Evolutionary conservation across 2,113 vertebrate species (phyloP), one percentile per base, ranked within the genome.

Genomic region (Chaetodon auriga): DNA sequence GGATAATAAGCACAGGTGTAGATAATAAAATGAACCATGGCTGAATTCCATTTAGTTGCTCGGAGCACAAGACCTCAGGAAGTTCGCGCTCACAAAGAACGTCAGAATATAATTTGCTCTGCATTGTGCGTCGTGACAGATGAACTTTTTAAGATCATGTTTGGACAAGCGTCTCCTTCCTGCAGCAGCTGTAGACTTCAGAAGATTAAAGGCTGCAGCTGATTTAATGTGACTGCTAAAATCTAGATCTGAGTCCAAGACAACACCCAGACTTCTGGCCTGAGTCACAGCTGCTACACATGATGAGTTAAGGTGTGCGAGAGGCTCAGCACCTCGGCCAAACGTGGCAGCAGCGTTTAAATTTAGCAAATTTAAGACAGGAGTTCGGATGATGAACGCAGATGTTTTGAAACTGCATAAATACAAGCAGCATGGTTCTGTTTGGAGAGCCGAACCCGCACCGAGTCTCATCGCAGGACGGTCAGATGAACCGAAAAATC

Each of bases 141-240:
- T 51, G 55, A 8, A 76, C 19, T 48, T 62, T 75, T 48, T 5
- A 14, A 15, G 64, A 55, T 82, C 72, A 25, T 76, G 73, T 76
- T 55, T 64, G 21, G 58, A 69, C 80, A 69, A 36, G 65, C 36
- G 36, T 57, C 13, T 25, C 48, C 53, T 63, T 18, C 57, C 9
- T 48, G 2, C 6, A 4, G 49, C 6, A 4, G 49, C 23, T 19
- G 18, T 45, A 30, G 51, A 13, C 54, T 30, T 63, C 46, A 19
- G 49, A 64, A 46, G 35, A 65, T 65, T 14, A 66, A 68, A 58
- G 35, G 45, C 72, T 55, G 55, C 19, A 19, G 35, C 55, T 69
- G 55, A 62, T 60, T 48, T 6, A 48, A n/a, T 35, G 48, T 19
- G 51, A 80, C 41, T 10, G 12, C 18, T 36, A 8, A 54, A 45